Evolutionary conservation across 2,888 invertebrate genomes (phyloP), one percentile per base, ranked within the genome.

Genomic region (Syrista parreyssii): DNA sequence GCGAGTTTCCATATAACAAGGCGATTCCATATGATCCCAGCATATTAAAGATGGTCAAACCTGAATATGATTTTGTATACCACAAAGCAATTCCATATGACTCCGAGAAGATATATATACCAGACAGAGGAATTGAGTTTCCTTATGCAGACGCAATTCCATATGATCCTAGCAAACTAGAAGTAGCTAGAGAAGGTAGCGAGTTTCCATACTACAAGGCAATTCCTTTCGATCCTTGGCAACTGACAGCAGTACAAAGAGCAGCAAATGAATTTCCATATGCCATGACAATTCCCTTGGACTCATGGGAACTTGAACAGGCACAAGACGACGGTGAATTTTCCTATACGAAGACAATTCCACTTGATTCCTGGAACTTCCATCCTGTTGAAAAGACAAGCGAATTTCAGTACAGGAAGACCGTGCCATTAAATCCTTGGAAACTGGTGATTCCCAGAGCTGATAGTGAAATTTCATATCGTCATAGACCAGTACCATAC

Each of bases 11-110:
- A 1, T 80, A 79, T 75, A 78, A 40, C 12, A 68, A 75, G 68
- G 81, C 79, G 4, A 82, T 81, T 75, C 79, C 80, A 0, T 82
- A 77, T 68, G 78, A 82, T n/a, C 79, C 79, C 31, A 75, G 78
- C 35, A 80, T 80, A 32, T 76, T 80, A 30, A 35, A 75, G 74
- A 55, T 55, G 9, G 9, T 23, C 23, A 23, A 55, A 55, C 6
- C 55, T 23, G 55, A 23, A 55, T 71, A 35, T 12, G 78, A 77
- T 34, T 77, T 78, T 76, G 77, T 79, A 0, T 80, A 79, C 75
- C 79, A 40, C 12, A 69, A 78, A 23, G 82, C 80, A 30, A 74
- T 76, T 30, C 79, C 78, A 1, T 76, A 76, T 55, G 76, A 79
- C 35, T 32, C 79, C 32, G 74, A 72, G 31, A 78, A 78, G 15